These are phyloP conservation scores for Altica lythri DNA, from an alignment of 2,888 invertebrate species.

Conservation along the genomic window DNA sequence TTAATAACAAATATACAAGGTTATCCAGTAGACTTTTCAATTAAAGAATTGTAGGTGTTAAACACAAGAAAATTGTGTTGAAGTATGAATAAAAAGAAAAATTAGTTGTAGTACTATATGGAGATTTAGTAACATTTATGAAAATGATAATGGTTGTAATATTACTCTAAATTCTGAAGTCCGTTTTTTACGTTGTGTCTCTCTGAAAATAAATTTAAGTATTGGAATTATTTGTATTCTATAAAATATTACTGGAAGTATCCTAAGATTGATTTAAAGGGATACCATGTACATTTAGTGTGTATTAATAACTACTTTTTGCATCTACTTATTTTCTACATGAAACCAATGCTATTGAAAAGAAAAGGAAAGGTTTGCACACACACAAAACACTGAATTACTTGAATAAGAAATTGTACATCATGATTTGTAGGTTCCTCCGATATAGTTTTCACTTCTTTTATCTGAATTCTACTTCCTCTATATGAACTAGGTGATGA, in stretches of 20 bases:
- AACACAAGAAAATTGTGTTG: constrained; percentile 6
- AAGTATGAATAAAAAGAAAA: neutral
- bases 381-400: constrained; percentile 52
- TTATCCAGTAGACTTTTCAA: constrained; percentile 6
- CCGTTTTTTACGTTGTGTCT: neutral
- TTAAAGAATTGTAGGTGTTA: neutral
- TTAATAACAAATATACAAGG: constrained; percentile 12
- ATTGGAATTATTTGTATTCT: neutral
- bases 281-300: constrained; percentile 19
- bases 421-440: constrained; percentile 60
- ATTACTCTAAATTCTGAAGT: constrained; percentile 1
- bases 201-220: neutral
- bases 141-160: constrained; percentile 3
- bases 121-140: constrained; percentile 6
- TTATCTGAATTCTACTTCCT: constrained; percentile 51
- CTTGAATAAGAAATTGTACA: constrained; percentile 67
- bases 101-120: constrained; percentile 5
- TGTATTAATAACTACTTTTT: constrained; percentile 15
- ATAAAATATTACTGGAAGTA: neutral
- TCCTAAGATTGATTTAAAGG: neutral
- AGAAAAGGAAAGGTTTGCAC: constrained; percentile 35
- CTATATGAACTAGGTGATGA: constrained; percentile 32
- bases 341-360: constrained; percentile 12
- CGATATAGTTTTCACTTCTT: constrained; percentile 54
- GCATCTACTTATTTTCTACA: constrained; percentile 23